Evolutionary conservation across 2,888 invertebrate genomes (phyloP).

Genomic region (Dascillus cervinus): DNA sequence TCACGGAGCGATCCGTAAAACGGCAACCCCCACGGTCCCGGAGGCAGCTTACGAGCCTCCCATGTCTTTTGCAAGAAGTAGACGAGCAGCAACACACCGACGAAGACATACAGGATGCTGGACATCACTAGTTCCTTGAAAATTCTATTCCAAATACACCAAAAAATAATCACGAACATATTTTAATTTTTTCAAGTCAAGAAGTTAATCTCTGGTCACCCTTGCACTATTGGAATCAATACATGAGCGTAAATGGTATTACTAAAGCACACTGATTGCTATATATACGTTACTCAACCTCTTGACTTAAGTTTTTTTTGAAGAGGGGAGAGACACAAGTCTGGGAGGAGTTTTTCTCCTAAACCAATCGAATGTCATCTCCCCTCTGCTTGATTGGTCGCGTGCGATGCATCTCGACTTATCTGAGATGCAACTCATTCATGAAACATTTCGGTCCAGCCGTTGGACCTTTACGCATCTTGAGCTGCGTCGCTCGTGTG

Average conservation of each 20-base stretch:
- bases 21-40: conserved; percentile 84
- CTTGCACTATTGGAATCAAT: conserved; percentile 17
- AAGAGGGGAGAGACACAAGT: conserved; percentile 21
- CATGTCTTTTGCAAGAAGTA: conserved; percentile 34
- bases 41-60: conserved; percentile 55
- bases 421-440: conserved; percentile 21
- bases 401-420: conserved; percentile 13
- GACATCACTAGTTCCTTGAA: conserved; percentile 31
- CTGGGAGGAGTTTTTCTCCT: conserved; percentile 17
- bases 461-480: conserved; percentile 13
- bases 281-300: conserved; percentile 27
- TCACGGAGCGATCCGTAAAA: conserved; percentile 77
- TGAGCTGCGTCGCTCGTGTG: too few relatives aligned
- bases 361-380: conserved; percentile 12
- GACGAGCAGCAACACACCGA: conserved; percentile 42
- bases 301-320: conserved; percentile 21
- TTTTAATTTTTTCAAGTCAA: conserved; percentile 4
- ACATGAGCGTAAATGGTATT: conserved; percentile 28
- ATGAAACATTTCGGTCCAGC: conserved; percentile 18
- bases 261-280: conserved; percentile 24
- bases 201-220: conserved; percentile 12
- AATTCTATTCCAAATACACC: conserved; percentile 42
- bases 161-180: conserved; percentile 48
- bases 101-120: conserved; percentile 46
- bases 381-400: conserved; percentile 17